phyloP scores from a whole-genome alignment of 2,888 invertebrate genomes.

The Phrixothrix hirtus region DNA sequence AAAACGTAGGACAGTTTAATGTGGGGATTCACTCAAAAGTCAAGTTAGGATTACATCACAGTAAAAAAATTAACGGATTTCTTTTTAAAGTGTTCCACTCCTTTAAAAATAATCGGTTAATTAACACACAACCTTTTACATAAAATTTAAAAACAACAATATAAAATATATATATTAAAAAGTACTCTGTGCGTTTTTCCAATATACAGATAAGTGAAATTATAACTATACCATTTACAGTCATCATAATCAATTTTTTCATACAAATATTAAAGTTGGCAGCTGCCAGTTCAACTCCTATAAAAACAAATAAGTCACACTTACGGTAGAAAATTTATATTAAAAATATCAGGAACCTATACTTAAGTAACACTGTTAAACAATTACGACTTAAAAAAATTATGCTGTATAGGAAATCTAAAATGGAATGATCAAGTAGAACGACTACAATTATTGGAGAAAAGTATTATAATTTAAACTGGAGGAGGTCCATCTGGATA shows the following conservation, averaged over 20 bases:
- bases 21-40: conserved; percentile 20
- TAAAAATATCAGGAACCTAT: conserved; percentile 26
- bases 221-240: conserved; percentile 11
- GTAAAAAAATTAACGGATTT: conserved; percentile 41
- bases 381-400: conserved; percentile 11
- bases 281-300: conserved; percentile 19
- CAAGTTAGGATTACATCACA: conserved; percentile 41
- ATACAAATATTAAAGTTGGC: conserved; percentile 15
- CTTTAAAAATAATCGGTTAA: conserved; percentile 40
- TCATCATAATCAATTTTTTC: conserved; percentile 5
- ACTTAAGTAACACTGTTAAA: conserved; percentile 35
- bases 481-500: conserved; percentile 95
- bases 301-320: conserved; percentile 27
- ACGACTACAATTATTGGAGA: conserved; percentile 13
- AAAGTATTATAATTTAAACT: too few species aligned
- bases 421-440: conserved; percentile 26
- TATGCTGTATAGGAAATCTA: too few species aligned
- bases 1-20: conserved; percentile 31
- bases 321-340: conserved; percentile 22
- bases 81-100: conserved; percentile 47
- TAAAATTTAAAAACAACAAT: conserved; percentile 49
- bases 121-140: conserved; percentile 48
- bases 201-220: conserved; percentile 52
- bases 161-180: conserved; percentile 48
- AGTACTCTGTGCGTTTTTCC: conserved; percentile 50